phyloP scores from a whole-genome alignment of 2,888 invertebrate genomes.

The Pristionchus mayeri region DNA sequence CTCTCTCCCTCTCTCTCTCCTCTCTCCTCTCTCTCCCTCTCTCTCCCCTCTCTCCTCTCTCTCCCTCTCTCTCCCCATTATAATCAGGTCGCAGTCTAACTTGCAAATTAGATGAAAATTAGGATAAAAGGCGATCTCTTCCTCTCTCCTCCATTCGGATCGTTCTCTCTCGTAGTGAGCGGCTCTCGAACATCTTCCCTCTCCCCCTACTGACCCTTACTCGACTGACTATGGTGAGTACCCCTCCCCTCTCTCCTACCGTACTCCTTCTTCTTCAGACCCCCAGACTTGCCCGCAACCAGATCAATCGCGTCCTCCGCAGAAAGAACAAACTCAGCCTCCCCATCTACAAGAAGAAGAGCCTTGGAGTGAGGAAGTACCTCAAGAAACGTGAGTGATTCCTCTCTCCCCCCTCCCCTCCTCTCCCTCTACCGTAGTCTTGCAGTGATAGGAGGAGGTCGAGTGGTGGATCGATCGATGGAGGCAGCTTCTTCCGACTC shows the following conservation, averaged over 20 bases:
- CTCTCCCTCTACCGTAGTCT: not conserved
- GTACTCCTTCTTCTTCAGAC: not conserved
- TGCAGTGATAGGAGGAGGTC: not conserved
- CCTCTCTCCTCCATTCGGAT: not conserved
- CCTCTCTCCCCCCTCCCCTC: not conserved
- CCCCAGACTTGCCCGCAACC: not conserved
- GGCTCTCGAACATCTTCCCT: not conserved
- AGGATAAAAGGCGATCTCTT: not conserved
- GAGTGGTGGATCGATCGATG: not conserved
- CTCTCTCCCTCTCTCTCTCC: not conserved
- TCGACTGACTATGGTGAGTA: slow-evolving; percentile 41
- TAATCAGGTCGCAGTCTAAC: not conserved
- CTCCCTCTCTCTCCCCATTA: not conserved
- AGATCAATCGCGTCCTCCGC: not conserved
- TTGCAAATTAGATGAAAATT: not conserved
- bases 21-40: not conserved
- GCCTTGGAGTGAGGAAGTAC: not conserved
- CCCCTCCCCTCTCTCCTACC: not conserved
- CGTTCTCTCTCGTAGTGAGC: not conserved
- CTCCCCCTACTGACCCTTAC: slow-evolving; percentile 32
- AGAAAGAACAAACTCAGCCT: not conserved
- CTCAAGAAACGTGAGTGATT: not conserved
- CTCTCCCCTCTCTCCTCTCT: not conserved
- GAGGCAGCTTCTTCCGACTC: not conserved
- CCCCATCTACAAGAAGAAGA: not conserved